These are phyloP conservation scores for Boulengeromyrus knoepffleri DNA, from an alignment of 2,113 vertebrate species.

Conservation along the genomic window DNA sequence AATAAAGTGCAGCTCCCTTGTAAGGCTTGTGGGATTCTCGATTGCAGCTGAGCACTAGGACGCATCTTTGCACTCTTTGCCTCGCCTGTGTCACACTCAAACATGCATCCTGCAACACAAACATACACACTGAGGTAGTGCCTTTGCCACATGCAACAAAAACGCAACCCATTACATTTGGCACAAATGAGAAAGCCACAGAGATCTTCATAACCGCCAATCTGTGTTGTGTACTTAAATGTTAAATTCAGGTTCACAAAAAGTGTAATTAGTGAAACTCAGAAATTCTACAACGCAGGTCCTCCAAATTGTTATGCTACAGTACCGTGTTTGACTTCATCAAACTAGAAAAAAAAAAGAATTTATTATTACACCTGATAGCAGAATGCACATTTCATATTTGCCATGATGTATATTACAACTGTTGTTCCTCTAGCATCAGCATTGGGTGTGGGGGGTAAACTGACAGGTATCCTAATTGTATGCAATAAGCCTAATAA, in stretches of 20 bases:
- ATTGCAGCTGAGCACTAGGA: slow-evolving; percentile 19
- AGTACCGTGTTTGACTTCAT: neutral
- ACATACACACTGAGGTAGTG: neutral
- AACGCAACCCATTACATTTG: neutral
- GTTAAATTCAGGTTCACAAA: neutral
- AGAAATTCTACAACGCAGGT: neutral
- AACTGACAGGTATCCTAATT: neutral
- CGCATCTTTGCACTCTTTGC: too few relatives aligned
- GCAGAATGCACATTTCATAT: neutral
- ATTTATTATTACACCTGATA: neutral
- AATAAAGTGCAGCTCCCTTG: slow-evolving; percentile 77
- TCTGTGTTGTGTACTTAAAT: neutral
- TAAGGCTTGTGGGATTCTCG: slow-evolving; percentile 41
- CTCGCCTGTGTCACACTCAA: neutral
- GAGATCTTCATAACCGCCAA: neutral
- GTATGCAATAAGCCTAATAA: neutral
- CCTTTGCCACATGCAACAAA: neutral
- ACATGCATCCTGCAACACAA: neutral
- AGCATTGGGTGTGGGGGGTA: neutral
- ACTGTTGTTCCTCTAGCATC: neutral
- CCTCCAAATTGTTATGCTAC: neutral
- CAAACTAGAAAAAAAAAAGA: neutral
- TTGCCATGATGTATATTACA: neutral
- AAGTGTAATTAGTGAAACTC: neutral
- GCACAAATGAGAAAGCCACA: neutral